Conservation (phyloP, 2,797 vertebrate species). For the Yasuhikotakia modesta region DNA sequence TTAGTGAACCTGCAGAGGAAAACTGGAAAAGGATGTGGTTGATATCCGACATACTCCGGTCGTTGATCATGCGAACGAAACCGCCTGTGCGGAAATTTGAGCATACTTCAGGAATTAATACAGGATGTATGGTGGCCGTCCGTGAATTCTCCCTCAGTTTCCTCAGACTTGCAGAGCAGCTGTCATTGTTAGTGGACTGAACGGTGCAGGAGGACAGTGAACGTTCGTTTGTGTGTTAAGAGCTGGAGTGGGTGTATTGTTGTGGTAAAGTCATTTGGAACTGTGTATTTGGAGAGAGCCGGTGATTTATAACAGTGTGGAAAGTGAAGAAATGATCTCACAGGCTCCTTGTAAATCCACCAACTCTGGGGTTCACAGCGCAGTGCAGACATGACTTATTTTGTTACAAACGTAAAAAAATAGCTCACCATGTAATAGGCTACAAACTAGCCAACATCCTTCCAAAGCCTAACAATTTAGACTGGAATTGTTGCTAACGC, state of each 20-base stretch:
- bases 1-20: background rate
- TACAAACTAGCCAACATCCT: constrained; percentile 24
- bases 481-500: constrained; percentile 17
- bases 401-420: constrained; percentile 61
- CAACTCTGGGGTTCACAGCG: constrained; percentile 57
- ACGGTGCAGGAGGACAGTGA: constrained; percentile 41
- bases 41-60: constrained; percentile 19
- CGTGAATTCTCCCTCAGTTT: constrained; percentile 12
- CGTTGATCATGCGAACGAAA: too few species aligned
- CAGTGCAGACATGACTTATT: constrained; percentile 50
- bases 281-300: constrained; percentile 46
- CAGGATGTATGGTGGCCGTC: background rate
- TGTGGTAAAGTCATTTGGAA: constrained; percentile 70
- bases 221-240: constrained; percentile 22
- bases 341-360: constrained; percentile 70
- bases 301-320: constrained; percentile 70
- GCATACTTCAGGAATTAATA: constrained; percentile 31
- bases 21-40: constrained; percentile 29
- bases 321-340: constrained; percentile 71
- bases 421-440: constrained; percentile 57
- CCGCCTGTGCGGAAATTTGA: too few species aligned
- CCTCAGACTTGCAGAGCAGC: constrained; percentile 9
- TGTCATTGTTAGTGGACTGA: constrained; percentile 15
- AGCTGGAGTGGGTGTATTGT: constrained; percentile 40
- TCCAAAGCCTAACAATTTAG: constrained; percentile 15